Evolutionary conservation across 2,113 vertebrate genomes (phyloP), one percentile per base, ranked within the genome.

Genomic region (Bolborhynchus lineola): DNA sequence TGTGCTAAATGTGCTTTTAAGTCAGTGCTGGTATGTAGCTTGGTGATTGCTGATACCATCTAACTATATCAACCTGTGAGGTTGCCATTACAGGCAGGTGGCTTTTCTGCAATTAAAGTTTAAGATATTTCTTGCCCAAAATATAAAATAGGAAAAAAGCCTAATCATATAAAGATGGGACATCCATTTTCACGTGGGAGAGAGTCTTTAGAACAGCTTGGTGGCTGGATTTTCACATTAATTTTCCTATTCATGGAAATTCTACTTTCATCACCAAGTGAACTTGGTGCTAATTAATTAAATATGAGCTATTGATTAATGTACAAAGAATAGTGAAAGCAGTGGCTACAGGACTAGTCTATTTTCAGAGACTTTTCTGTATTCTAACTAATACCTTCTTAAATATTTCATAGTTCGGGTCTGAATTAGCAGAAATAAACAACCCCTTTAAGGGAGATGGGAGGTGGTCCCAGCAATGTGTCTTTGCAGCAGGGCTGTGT

Each of bases 261-360:
- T 94, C 86, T 53, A 28, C 96, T 97, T 97, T 96, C 93, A 92
- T 97, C 96, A 82, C 94, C 70, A 91, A 93, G 91, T 82, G 86
- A 92, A 94, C 96, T 92, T 93, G 64, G 91, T 49, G 20, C 41
- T 95, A 94, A 96, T 97, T 95, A 96, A 97, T 96, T 97, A 96
- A 96, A 95, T 97, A 94, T 92, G 97, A 98, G 79, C 87, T 82
- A 57, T 75, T 92, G 93, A 95, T 97, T 95, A 95, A 96, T 97
- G 79, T 95, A 94, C 93, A 95, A 97, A 92, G 93, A 93, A 62
- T 37, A 60, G 35, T 29, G 53, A 95, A 95, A 90, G 78, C 80
- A 60, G 28, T 89, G 92, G 93, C 92, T 84, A 35, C 24, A 86
- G 72, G 60, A 91, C 67, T 44, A 90, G 92, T 88, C 94, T 97